Evolutionary conservation across 2,113 vertebrate species (phyloP), one percentile per base, ranked within the genome.

Genomic region (Pongo pygmaeus): DNA sequence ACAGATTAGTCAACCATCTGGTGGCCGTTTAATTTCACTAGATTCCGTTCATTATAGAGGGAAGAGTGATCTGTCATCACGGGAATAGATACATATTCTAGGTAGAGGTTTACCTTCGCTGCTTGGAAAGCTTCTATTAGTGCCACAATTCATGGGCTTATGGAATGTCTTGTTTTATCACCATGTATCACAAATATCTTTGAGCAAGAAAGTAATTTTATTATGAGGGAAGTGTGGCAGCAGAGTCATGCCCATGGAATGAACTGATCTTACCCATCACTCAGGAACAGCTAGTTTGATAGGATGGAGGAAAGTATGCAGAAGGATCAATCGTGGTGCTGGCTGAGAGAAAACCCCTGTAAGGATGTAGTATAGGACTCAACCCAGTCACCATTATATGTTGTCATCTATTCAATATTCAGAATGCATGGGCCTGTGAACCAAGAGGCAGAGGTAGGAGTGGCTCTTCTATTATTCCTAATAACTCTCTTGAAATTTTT

Each of bases 401-500:
- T 52, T 88, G 43, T 59, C 74, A 38, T 70, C 59, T 70, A 70
- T 43, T n/a, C n/a, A 16, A 85, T 59, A 83, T 67, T 92, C 40
- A 85, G 57, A 80, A 38, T 89, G 50, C 30, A 22, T 72, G 81
- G 57, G 4, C 50, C 32, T 67, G 43, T 12, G 79, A 89, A 80
- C 57, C 30, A 55, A 70, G 59, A 40, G 6, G 27, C 25, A 27
- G 43, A 78, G 30, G 12, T 59, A 72, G 55, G 25, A 61, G 13
- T 93, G 38, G 23, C 25, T 91, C 69, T 67, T 96, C 52, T 25
- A 30, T 88, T 84, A 79, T 90, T 87, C 50, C 89, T 67, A 94
- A 89, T 61, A 55, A 61, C 14, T 78, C 38, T 69, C n/a, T 74
- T 93, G 35, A 80, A 87, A 52, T 89, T 90, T 97, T 91, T 91